phyloP scores from a whole-genome alignment of 2,888 invertebrate genomes.

The Petrolisthes manimaculis region DNA sequence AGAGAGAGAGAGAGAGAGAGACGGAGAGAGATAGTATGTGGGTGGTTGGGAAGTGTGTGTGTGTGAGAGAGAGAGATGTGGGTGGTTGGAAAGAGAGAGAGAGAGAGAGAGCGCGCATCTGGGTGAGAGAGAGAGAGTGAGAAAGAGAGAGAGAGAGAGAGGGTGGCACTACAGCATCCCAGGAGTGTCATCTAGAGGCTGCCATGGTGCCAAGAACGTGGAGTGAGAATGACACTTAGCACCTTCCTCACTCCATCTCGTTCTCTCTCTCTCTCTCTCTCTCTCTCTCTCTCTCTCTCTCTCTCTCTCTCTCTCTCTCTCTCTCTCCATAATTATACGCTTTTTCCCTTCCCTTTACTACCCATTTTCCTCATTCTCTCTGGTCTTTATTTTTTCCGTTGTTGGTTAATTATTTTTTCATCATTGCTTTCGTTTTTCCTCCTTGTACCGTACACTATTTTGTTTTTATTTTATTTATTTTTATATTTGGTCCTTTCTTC shows the following conservation, averaged over 20 bases:
- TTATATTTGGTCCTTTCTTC: no score
- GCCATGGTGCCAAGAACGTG: background rate
- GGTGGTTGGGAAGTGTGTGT: no score
- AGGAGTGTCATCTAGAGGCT: background rate
- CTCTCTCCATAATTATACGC: background rate
- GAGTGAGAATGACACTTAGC: background rate
- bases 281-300: no score
- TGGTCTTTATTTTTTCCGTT: no score
- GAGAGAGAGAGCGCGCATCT: no score
- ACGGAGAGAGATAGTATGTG: background rate
- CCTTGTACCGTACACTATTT: no score
- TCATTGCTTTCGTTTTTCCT: no score
- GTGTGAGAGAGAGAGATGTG: no score
- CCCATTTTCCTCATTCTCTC: background rate
- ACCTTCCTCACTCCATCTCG: background rate
- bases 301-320: background rate
- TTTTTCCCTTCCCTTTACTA: background rate
- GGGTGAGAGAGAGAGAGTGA: no score
- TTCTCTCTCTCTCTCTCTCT: background rate
- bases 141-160: constrained; percentile 1
- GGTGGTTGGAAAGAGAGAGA: no score
- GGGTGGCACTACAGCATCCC: background rate
- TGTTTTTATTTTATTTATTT: no score
- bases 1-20: background rate
- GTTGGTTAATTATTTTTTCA: no score